Conservation (phyloP, 2,113 vertebrate genomes). For the Trichechus manatus region DNA sequence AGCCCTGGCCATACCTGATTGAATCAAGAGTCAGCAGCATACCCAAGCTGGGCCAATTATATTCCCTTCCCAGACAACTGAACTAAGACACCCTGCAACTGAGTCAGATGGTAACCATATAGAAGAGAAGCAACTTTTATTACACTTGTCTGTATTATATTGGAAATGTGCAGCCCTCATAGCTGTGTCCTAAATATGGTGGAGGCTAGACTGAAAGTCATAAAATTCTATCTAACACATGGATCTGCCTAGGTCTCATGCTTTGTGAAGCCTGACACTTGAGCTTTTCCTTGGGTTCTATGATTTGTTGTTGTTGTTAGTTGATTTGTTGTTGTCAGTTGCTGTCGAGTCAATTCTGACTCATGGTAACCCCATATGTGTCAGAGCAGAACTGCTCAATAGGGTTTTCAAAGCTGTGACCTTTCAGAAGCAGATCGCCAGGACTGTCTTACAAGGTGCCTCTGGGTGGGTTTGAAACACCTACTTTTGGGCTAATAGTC, state of each 20-base stretch:
- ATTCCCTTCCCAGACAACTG: background rate
- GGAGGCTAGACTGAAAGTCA: background rate
- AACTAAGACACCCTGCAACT: background rate
- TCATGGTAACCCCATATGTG: too few species aligned
- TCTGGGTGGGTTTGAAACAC: too few species aligned
- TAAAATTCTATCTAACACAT: background rate
- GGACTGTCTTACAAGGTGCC: too few species aligned
- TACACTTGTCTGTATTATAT: background rate
- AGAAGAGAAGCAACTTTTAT: background rate
- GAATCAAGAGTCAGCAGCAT: background rate
- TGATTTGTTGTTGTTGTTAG: too few species aligned
- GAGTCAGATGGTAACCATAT: background rate
- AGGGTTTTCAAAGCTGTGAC: too few species aligned
- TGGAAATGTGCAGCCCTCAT: background rate
- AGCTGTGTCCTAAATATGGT: background rate
- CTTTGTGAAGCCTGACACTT: background rate
- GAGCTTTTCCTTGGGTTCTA: background rate
- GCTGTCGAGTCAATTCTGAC: too few species aligned
- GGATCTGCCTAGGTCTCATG: background rate
- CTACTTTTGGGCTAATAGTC: too few species aligned
- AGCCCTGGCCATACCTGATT: background rate
- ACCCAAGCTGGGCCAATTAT: background rate
- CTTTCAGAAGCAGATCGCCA: too few species aligned
- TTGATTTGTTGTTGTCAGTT: too few species aligned
- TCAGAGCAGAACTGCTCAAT: too few species aligned